Evolutionary conservation across 1,140 invertebrate species (phyloP).

Genomic region (Spodoptera frugiperda): DNA sequence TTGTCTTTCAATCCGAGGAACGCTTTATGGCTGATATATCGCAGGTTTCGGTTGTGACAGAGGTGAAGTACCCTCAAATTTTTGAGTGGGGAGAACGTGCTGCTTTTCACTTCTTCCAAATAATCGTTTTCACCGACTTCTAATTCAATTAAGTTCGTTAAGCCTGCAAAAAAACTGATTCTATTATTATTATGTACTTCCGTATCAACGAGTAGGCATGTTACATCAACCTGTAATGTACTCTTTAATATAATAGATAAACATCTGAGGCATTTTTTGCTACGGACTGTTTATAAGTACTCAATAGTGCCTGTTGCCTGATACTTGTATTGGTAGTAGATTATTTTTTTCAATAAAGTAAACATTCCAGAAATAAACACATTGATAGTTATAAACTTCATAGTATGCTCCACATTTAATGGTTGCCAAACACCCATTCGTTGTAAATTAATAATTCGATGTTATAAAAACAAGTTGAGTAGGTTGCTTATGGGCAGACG

Average conservation of each 20-base stretch:
- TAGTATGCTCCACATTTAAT: constrained; percentile 16
- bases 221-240: background rate
- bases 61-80: constrained; percentile 85
- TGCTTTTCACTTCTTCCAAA: constrained; percentile 84
- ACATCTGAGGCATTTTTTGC: constrained; percentile 19
- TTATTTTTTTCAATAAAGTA: constrained; percentile 12
- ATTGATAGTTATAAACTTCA: constrained; percentile 34
- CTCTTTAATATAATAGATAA: constrained; percentile 22
- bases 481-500: too few species aligned
- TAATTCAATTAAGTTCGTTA: constrained; percentile 85
- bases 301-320: background rate
- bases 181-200: constrained; percentile 47
- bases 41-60: constrained; percentile 82
- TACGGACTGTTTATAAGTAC: background rate
- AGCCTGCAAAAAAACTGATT: constrained; percentile 68
- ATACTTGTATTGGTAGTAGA: background rate
- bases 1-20: constrained; percentile 83
- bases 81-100: constrained; percentile 84
- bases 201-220: constrained; percentile 23
- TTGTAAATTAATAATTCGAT: constrained; percentile 11
- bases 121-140: constrained; percentile 86
- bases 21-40: constrained; percentile 85
- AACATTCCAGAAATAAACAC: constrained; percentile 33
- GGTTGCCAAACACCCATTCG: constrained; percentile 34
- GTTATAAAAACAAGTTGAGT: constrained; percentile 31